A percentile compares a stretch with the other conserved stretches of the same genome.
Conservation (phyloP, 1,140 invertebrate genomes). For the Anoplophora glabripennis region DNA sequence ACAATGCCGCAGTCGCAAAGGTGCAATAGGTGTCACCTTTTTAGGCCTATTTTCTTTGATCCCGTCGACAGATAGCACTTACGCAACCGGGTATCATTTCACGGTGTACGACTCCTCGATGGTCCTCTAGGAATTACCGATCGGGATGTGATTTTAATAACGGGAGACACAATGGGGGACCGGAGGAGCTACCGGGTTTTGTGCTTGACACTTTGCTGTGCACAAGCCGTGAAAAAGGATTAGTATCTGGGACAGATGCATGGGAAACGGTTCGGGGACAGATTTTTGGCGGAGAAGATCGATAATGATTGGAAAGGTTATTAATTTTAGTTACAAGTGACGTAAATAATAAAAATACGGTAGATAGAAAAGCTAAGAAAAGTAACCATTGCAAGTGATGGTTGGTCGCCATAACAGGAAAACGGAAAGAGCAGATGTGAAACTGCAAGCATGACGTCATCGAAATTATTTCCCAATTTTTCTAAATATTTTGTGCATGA, state of each 20-base stretch:
- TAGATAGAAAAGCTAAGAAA: too few species aligned
- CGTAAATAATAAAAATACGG: too few species aligned
- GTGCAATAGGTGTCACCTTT: constrained; percentile 32
- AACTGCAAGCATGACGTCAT: too few species aligned
- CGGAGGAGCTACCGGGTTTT: constrained; percentile 6
- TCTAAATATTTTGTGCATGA: too few species aligned
- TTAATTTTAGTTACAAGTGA: too few species aligned
- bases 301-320: too few species aligned
- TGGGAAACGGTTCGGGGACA: background rate
- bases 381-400: too few species aligned
- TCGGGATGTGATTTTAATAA: constrained; percentile 28
- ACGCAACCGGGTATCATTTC: constrained; percentile 13
- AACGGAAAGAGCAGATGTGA: too few species aligned
- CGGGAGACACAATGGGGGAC: constrained; percentile 11
- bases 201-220: constrained; percentile 14
- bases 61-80: constrained; percentile 18
- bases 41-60: constrained; percentile 25
- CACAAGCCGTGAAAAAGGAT: constrained; percentile 23
- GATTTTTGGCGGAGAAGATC: too few species aligned
- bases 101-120: background rate
- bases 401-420: too few species aligned
- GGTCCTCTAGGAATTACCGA: background rate
- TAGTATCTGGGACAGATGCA: constrained; percentile 22
- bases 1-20: constrained; percentile 16
- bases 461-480: too few species aligned